Evolutionary conservation across 2,113 vertebrate genomes (phyloP).

Genomic region (Tachuris rubrigastra): DNA sequence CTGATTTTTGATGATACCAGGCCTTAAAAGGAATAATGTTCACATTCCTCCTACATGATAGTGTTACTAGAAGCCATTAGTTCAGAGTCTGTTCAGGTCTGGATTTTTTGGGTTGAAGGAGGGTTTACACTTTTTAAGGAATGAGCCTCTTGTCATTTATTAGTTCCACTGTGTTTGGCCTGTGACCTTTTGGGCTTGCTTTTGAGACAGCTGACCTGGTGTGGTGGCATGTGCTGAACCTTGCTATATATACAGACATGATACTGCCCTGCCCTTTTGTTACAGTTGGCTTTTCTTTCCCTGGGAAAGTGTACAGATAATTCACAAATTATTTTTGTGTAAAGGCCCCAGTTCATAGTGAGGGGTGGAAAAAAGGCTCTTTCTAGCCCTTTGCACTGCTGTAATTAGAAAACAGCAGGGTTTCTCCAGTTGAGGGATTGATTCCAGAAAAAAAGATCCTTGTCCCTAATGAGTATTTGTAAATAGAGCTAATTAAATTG

Average conservation of each 20-base stretch:
- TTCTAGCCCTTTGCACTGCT: background rate
- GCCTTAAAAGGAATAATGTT: background rate
- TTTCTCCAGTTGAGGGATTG: slow-evolving; percentile 25
- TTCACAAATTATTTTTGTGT: slow-evolving; percentile 14
- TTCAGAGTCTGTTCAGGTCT: background rate
- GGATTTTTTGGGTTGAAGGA: background rate
- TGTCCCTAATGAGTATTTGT: slow-evolving; percentile 43
- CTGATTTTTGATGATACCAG: background rate
- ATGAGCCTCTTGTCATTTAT: background rate
- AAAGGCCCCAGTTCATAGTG: background rate
- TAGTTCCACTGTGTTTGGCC: background rate
- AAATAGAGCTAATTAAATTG: slow-evolving; percentile 66
- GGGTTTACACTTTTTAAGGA: background rate
- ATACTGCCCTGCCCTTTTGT: slow-evolving; percentile 14
- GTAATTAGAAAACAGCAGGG: slow-evolving; percentile 29
- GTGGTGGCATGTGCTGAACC: background rate
- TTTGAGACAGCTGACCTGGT: background rate
- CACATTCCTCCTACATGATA: accelerated
- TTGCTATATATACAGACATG: background rate
- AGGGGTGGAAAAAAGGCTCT: background rate
- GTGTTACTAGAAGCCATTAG: background rate
- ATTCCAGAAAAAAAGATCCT: slow-evolving; percentile 14
- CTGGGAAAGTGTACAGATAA: slow-evolving; percentile 53
- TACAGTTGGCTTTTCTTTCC: slow-evolving; percentile 52
- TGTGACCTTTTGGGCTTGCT: background rate